These are phyloP conservation scores for Erythrolamprus reginae DNA, from an alignment of 2,113 vertebrate species.

Conservation along the genomic window DNA sequence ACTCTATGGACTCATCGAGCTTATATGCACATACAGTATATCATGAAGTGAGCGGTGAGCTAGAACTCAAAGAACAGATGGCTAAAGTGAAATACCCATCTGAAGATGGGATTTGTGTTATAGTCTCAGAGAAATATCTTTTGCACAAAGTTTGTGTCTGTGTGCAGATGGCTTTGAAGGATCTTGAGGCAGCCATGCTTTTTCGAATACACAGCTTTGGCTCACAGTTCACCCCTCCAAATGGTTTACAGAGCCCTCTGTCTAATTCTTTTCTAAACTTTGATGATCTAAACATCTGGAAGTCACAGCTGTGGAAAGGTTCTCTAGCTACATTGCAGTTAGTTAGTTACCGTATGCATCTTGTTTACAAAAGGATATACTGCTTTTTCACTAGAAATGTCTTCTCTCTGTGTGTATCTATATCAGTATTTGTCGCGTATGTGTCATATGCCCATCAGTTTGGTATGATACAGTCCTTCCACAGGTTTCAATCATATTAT, in stretches of 20 bases:
- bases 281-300: neutral
- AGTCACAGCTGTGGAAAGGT: neutral
- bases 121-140: neutral
- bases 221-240: neutral
- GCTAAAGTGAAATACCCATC: neutral
- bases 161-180: neutral
- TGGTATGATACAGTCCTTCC: neutral
- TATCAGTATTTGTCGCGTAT: neutral
- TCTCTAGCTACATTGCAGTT: neutral
- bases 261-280: neutral
- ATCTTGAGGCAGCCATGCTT: neutral
- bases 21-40: neutral
- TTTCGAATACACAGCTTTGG: neutral
- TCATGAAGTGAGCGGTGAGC: neutral
- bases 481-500: neutral
- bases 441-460: neutral
- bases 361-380: neutral
- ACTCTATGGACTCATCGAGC: neutral
- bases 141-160: neutral
- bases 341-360: neutral
- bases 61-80: neutral
- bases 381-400: neutral
- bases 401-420: neutral
- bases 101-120: neutral
- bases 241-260: neutral